These are phyloP conservation scores for Mylabris sibirica DNA, from an alignment of 2,888 invertebrate species.

Conservation along the genomic window DNA sequence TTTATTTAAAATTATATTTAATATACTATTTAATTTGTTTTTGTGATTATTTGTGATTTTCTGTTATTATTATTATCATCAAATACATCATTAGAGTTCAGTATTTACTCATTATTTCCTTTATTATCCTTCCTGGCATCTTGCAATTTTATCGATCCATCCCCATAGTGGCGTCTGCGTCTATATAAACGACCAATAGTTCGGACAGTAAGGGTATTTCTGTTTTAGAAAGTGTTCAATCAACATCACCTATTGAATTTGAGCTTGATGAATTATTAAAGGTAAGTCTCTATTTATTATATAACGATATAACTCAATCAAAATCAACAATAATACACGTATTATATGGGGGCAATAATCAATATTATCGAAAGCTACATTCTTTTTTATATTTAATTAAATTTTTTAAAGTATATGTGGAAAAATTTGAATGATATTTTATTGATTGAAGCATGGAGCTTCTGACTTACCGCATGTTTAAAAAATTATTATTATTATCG, in stretches of 20 bases:
- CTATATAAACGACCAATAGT: slow-evolving; percentile 45
- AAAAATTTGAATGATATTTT: not conserved
- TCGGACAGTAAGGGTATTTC: slow-evolving; percentile 42
- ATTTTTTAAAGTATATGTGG: slow-evolving; percentile 14
- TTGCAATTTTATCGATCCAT: slow-evolving; percentile 42
- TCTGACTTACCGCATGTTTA: slow-evolving; percentile 20
- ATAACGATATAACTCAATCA: no score
- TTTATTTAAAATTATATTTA: not conserved
- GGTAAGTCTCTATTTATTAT: slow-evolving; percentile 23
- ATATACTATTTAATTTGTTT: not conserved
- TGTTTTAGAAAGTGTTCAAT: slow-evolving; percentile 40
- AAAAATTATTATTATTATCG: slow-evolving; percentile 26
- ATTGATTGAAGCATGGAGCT: slow-evolving; percentile 32
- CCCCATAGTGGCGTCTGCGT: slow-evolving; percentile 35
- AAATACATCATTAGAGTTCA: slow-evolving; percentile 15
- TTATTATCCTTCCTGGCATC: slow-evolving; percentile 19
- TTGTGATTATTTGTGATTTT: slow-evolving; percentile 6
- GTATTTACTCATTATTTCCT: slow-evolving; percentile 7
- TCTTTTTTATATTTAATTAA: not conserved
- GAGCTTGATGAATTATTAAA: slow-evolving; percentile 27
- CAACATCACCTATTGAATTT: slow-evolving; percentile 29
- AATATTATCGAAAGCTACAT: not conserved
- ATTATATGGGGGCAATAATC: not conserved
- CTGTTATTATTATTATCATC: not conserved
- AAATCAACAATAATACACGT: not conserved